Conservation (phyloP, 2,113 vertebrate species). For the Proteles cristata region DNA sequence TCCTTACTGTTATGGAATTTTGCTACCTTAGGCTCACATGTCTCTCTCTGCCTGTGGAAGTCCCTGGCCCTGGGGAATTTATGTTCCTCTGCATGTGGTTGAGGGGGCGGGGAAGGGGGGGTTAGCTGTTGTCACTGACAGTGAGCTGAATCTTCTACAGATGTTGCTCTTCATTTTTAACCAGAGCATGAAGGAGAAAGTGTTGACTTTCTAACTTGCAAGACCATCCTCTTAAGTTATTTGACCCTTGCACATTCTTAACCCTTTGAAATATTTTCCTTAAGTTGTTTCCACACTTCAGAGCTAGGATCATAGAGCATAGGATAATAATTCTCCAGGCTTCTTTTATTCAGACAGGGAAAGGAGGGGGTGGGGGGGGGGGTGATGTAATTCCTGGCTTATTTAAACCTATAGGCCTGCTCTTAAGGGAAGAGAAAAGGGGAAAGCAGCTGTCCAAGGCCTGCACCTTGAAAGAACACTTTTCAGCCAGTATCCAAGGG, state of each 20-base stretch:
- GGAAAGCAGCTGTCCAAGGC: neutral
- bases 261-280: neutral
- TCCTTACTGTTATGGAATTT: neutral
- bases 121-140: neutral
- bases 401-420: neutral
- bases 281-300: slow-evolving; percentile 45
- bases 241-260: neutral
- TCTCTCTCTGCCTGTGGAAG: neutral
- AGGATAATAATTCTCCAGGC: slow-evolving; percentile 22
- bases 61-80: neutral
- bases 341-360: slow-evolving; percentile 8
- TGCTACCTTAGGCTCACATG: neutral
- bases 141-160: neutral
- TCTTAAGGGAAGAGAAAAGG: neutral
- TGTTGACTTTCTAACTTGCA: slow-evolving; percentile 22
- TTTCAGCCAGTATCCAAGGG: neutral
- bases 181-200: neutral
- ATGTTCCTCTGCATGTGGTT: neutral
- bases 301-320: neutral
- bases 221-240: neutral
- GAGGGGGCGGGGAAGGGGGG: neutral
- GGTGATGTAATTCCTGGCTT: neutral
- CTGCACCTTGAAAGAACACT: slow-evolving; percentile 27
- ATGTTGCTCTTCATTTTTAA: slow-evolving; percentile 46
- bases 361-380: neutral